phyloP scores from a whole-genome alignment of 2,888 invertebrate genomes.

The Leptinotarsa rubiginosa region DNA sequence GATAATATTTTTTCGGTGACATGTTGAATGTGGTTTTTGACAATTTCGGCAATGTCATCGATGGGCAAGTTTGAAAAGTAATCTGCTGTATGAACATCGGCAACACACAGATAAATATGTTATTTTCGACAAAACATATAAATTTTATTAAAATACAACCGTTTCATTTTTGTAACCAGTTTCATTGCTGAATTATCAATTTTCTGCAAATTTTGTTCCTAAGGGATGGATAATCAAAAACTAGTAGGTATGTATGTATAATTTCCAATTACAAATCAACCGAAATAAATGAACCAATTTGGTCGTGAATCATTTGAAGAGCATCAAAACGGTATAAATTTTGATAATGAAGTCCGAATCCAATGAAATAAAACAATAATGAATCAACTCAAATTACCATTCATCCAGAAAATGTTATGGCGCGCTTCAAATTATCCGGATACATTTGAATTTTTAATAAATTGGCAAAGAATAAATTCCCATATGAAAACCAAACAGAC shows the following conservation, averaged over 20 bases:
- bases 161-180: background rate
- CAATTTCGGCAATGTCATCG: no score
- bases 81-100: no score
- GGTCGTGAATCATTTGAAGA: background rate
- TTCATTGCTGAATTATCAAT: background rate
- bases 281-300: conserved; percentile 12
- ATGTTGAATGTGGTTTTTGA: no score
- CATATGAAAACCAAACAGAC: conserved; percentile 6
- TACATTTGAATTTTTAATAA: conserved; percentile 12
- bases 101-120: no score
- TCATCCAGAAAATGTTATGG: conserved; percentile 5
- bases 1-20: no score
- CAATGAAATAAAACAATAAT: conserved; percentile 12
- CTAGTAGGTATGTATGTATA: background rate
- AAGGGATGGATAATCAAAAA: background rate
- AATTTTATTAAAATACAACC: no score
- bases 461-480: background rate
- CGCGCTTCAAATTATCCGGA: background rate
- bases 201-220: background rate
- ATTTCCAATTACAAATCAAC: background rate
- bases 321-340: conserved; percentile 15
- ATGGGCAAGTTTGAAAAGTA: no score
- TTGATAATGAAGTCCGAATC: conserved; percentile 2
- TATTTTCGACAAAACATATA: no score
- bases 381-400: conserved; percentile 6